Evolutionary conservation across 2,888 invertebrate genomes (phyloP).

Genomic region (Phania funesta): DNA sequence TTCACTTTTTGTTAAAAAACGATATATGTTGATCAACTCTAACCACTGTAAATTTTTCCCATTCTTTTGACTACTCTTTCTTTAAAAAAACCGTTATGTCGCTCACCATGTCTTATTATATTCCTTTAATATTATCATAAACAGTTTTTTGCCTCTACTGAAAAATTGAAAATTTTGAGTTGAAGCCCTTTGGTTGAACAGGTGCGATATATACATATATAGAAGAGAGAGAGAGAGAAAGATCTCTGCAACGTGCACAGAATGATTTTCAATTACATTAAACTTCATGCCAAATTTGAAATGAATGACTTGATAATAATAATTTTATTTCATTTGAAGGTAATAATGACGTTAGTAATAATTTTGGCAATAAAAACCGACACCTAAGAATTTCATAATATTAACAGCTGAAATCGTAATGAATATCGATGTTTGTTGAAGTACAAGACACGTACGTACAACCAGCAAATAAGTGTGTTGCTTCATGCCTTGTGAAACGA

Average conservation of each 20-base stretch:
- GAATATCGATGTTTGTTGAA: slow-evolving; percentile 51
- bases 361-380: slow-evolving; percentile 53
- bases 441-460: not conserved
- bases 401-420: slow-evolving; percentile 48
- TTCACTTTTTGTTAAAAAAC: no score
- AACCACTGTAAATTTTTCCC: no score
- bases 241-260: not conserved
- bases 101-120: no score
- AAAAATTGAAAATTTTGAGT: no score
- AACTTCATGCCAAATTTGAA: slow-evolving; percentile 53
- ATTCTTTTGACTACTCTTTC: no score
- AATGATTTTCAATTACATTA: slow-evolving; percentile 44
- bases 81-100: no score
- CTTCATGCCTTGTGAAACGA: not conserved
- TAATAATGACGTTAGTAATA: slow-evolving; percentile 26
- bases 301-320: slow-evolving; percentile 9
- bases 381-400: slow-evolving; percentile 49
- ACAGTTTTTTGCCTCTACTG: no score
- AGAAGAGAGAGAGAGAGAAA: no score
- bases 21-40: no score
- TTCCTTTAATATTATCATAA: no score
- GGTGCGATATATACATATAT: no score
- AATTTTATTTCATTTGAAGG: slow-evolving; percentile 13
- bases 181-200: no score
- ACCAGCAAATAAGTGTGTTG: not conserved